phyloP scores from a whole-genome alignment of 1,140 invertebrate species.

The Dendroctonus valens region DNA sequence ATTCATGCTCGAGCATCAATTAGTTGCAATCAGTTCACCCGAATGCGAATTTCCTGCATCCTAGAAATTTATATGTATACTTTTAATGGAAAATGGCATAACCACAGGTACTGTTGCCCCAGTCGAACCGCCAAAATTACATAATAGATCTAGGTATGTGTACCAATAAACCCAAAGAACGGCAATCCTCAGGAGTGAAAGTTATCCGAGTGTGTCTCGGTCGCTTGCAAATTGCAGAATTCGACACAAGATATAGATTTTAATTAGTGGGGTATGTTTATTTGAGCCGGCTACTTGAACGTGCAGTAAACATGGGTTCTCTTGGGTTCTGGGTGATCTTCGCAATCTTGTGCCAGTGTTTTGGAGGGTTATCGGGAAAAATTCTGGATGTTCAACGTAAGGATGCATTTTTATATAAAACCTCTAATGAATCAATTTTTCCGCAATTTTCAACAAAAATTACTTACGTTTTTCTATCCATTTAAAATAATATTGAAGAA shows the following conservation, averaged over 20 bases:
- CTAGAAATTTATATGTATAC: too few relatives aligned
- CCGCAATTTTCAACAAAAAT: too few relatives aligned
- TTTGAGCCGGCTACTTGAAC: slow-evolving; percentile 22
- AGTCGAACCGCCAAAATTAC: slow-evolving; percentile 10
- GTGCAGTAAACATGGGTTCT: slow-evolving; percentile 18
- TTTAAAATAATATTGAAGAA: too few relatives aligned
- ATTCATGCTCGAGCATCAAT: too few relatives aligned
- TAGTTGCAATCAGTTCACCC: too few relatives aligned
- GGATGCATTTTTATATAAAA: neutral
- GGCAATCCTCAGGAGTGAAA: slow-evolving; percentile 28
- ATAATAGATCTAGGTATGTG: slow-evolving; percentile 13
- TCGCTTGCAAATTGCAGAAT: slow-evolving; percentile 24
- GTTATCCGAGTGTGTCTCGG: slow-evolving; percentile 24
- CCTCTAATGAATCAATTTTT: too few relatives aligned
- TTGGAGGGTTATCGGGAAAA: slow-evolving; percentile 3
- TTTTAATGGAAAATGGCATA: too few relatives aligned
- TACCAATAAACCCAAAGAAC: slow-evolving; percentile 13
- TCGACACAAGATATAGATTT: slow-evolving; percentile 20
- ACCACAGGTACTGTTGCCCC: too few relatives aligned
- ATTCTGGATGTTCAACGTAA: slow-evolving; percentile 33
- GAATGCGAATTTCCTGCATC: too few relatives aligned
- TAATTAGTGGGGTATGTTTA: slow-evolving; percentile 21
- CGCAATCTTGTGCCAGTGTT: slow-evolving; percentile 7
- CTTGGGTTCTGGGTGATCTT: slow-evolving; percentile 10
- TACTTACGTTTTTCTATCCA: too few relatives aligned